Base-by-base conservation (phyloP, 2,797 vertebrate species). In the Sternarchorhynchus goeldii region DNA sequence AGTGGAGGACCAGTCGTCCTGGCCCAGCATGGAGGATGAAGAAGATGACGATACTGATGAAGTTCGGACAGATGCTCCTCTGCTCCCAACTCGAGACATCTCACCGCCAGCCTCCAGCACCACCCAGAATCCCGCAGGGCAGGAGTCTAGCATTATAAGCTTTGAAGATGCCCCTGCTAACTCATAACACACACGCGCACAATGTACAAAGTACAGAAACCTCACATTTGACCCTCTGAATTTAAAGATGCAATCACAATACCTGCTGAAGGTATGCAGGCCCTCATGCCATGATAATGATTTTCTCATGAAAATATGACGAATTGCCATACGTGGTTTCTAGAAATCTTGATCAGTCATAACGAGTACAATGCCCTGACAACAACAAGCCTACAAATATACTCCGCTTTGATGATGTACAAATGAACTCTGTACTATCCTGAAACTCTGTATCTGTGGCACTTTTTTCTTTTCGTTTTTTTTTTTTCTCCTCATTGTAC, bases 21-120 rank as follows among this genome's bases (percentile, higher is more conserved):
- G 98, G 98, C 98, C 98, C 74, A 99, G 92, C 90, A 98, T 99
- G 98, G 98, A 99, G 17, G 97, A 99, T 0, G 97, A 99, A 0
- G 97, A 99, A 39, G 93, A 94, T 1, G 93, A 94, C 0, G 97
- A 99, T 0, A 93, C 94, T 0, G 96, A 99, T 17, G 97, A 97
- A 58, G 91, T 91, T 3, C 92, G 93, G 79, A 92, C 89, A 0
- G 93, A 96, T 81, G 91, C 84, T 0, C 93, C 94, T 0, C 88
- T 95, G 72, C 93, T 95, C 77, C 83, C 93, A 0, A 88, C 84
- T 0, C 89, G 84, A 0, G 92, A 93, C 58, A 64, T 86, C 32
- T 81, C 90, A 41, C 83, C 86, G 0, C 66, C 89, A 66, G 74
- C 82, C 68, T 69, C 85, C 65, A 76, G 65, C 81, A 7, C 57